phyloP scores from a whole-genome alignment of 2,113 vertebrate species.

The Oplegnathus fasciatus region DNA sequence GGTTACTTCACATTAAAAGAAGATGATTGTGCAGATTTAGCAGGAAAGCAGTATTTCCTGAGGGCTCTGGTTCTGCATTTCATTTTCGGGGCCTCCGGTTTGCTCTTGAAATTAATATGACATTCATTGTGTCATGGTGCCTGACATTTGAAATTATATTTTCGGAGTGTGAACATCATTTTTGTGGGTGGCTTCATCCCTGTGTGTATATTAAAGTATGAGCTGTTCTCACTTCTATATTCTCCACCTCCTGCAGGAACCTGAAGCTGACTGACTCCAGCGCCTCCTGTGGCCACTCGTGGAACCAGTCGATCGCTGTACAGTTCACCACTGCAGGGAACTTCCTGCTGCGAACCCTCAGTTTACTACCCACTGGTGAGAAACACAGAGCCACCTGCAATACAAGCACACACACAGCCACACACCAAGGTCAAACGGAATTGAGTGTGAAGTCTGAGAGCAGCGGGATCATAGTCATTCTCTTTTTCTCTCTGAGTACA shows the following conservation, averaged over 20 bases:
- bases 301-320: constrained; percentile 93
- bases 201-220: constrained; percentile 9
- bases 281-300: constrained; percentile 93
- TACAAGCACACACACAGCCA: constrained; percentile 12
- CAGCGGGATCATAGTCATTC: constrained; percentile 5
- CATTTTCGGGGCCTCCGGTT: constrained; percentile 37
- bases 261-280: constrained; percentile 93
- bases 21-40: constrained; percentile 36
- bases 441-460: constrained; percentile 8
- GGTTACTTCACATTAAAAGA: constrained; percentile 30
- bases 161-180: constrained; percentile 48
- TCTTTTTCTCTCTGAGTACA: not conserved
- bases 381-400: constrained; percentile 92
- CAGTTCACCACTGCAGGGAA: constrained; percentile 94
- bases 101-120: constrained; percentile 54
- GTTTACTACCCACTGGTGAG: constrained; percentile 90
- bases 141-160: constrained; percentile 59
- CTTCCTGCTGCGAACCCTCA: constrained; percentile 90
- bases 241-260: constrained; percentile 88
- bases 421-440: constrained; percentile 34
- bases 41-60: constrained; percentile 32
- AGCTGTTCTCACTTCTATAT: constrained; percentile 87
- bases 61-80: constrained; percentile 25
- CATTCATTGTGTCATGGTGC: constrained; percentile 30
- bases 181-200: constrained; percentile 31